phyloP scores from a whole-genome alignment of 1,140 invertebrate genomes.

The Ceratitis capitata region DNA sequence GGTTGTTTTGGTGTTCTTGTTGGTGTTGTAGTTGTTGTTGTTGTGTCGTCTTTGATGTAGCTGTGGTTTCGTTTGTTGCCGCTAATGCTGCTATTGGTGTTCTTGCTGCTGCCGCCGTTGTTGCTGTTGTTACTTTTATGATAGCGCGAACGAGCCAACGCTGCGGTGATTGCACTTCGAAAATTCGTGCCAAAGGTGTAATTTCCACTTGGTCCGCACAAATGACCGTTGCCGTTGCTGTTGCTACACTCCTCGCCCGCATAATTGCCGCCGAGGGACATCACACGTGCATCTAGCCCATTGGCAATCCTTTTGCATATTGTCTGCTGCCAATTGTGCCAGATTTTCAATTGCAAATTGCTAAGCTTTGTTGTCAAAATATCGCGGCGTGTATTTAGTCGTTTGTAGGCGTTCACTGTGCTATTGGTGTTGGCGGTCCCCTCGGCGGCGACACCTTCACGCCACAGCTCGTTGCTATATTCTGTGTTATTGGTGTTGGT shows the following conservation, averaged over 20 bases:
- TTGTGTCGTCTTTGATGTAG: conserved; percentile 1
- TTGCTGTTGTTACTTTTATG: not conserved
- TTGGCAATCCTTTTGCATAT: conserved; percentile 53
- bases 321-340: conserved; percentile 55
- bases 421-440: not conserved
- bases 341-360: conserved; percentile 60
- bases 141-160: not conserved
- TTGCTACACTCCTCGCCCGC: not conserved
- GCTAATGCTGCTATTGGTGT: not conserved
- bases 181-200: conserved; percentile 23
- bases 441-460: not conserved
- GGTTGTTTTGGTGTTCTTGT: not conserved
- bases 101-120: not conserved
- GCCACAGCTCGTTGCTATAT: not conserved
- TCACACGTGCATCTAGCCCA: conserved; percentile 52
- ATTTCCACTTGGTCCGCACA: not conserved
- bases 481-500: not conserved
- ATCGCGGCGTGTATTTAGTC: conserved; percentile 52
- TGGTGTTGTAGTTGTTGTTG: not conserved
- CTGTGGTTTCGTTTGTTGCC: not conserved
- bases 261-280: conserved; percentile 27
- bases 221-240: not conserved
- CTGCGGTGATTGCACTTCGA: conserved; percentile 21
- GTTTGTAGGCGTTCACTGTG: not conserved
- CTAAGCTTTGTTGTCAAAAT: conserved; percentile 59